A percentile compares a stretch with the other conserved stretches of the same genome.
These are phyloP conservation scores for Nemapogon koenigi DNA, from an alignment of 2,888 invertebrate genomes.

Conservation along the genomic window DNA sequence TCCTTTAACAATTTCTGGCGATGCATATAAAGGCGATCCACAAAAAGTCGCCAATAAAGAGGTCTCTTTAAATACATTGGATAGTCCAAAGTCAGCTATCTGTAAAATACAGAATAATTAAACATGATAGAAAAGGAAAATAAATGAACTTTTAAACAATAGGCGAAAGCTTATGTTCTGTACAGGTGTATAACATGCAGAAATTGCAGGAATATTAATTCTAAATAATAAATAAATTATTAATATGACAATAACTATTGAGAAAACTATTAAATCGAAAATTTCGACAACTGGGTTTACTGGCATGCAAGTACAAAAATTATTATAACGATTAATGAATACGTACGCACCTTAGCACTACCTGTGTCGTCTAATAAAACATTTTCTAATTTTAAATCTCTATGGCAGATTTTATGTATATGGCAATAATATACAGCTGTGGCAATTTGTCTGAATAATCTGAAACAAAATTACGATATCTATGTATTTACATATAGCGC, in stretches of 20 bases:
- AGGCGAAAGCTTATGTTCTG: no score
- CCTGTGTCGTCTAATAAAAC: constrained; percentile 91
- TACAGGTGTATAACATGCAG: no score
- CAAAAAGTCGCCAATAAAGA: constrained; percentile 90
- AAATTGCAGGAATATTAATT: no score
- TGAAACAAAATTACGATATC: constrained; percentile 26
- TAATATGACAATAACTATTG: no score
- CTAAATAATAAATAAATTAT: no score
- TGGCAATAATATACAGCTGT: constrained; percentile 98
- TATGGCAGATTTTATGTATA: constrained; percentile 96
- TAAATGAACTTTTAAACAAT: no score
- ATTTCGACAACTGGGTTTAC: no score
- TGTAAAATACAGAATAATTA: constrained; percentile 35
- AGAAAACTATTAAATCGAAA: no score
- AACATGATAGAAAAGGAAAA: constrained; percentile 1
- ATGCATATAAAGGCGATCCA: constrained; percentile 95
- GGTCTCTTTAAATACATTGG: constrained; percentile 93
- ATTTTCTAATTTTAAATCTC: constrained; percentile 95
- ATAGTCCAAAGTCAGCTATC: constrained; percentile 99
- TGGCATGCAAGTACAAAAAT: no score
- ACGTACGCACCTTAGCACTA: constrained; percentile 90
- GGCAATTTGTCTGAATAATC: constrained; percentile 95
- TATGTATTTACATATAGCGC: background rate
- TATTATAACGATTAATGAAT: no score
- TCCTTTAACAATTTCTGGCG: constrained; percentile 97